Evolutionary conservation across 2,888 invertebrate genomes (phyloP).

Genomic region (Mystacides longicornis): DNA sequence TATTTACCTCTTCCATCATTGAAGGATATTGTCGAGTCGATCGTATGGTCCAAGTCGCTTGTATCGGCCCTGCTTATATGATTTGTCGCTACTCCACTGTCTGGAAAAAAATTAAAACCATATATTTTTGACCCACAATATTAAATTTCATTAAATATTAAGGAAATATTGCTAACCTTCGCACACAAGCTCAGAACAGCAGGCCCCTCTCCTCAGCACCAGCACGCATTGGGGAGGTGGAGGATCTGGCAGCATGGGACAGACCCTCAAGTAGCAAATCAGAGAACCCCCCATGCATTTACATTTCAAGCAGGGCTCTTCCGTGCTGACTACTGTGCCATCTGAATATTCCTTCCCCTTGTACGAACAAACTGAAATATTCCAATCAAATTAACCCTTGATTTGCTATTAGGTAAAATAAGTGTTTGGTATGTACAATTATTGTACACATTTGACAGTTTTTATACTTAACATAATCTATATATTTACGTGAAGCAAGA

Average conservation of each 20-base stretch:
- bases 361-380: conserved; percentile 57
- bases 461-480: too few species aligned
- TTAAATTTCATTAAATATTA: conserved; percentile 27
- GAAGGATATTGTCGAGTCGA: conserved; percentile 19
- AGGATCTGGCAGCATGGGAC: conserved; percentile 66
- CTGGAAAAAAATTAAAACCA: conserved; percentile 8
- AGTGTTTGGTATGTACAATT: too few species aligned
- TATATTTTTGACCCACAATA: background rate
- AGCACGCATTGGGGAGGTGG: conserved; percentile 68
- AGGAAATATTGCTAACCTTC: conserved; percentile 42
- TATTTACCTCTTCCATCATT: conserved; percentile 32
- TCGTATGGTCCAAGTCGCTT: conserved; percentile 26
- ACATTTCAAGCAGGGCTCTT: conserved; percentile 73
- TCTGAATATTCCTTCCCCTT: conserved; percentile 61
- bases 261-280: conserved; percentile 69
- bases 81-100: conserved; percentile 21
- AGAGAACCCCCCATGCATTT: conserved; percentile 65
- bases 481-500: too few species aligned
- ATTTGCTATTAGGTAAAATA: too few species aligned
- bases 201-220: conserved; percentile 58
- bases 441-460: too few species aligned
- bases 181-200: conserved; percentile 75
- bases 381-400: too few species aligned
- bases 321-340: conserved; percentile 57
- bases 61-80: conserved; percentile 24